Evolutionary conservation across 2,888 invertebrate genomes (phyloP).

Genomic region (Seira musarum): DNA sequence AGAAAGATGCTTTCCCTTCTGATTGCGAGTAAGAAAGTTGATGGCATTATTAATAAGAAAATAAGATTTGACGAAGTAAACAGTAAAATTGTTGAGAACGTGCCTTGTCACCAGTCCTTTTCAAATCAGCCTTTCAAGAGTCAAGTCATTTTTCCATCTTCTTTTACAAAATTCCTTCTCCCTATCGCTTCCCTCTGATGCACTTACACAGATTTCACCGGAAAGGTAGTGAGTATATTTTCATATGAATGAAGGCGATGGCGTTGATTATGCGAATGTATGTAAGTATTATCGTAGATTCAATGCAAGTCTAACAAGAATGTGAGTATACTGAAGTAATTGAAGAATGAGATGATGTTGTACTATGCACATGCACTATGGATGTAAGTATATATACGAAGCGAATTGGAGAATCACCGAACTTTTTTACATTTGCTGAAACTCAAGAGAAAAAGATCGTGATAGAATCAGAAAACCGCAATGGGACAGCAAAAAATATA

Average conservation of each 20-base stretch:
- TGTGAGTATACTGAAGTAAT: constrained; percentile 22
- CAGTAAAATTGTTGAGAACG: background rate
- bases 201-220: background rate
- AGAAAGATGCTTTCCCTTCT: background rate
- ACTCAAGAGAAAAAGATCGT: background rate
- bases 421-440: constrained; percentile 13
- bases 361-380: background rate
- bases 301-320: background rate
- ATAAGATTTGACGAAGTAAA: background rate
- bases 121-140: background rate
- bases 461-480: constrained; percentile 13
- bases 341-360: constrained; percentile 35
- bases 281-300: background rate
- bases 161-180: background rate
- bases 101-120: background rate
- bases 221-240: background rate
- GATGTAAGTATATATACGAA: no score
- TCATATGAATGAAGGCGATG: background rate
- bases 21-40: background rate
- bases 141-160: background rate
- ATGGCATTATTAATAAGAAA: background rate
- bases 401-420: constrained; percentile 40
- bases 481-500: background rate
- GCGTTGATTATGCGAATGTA: no score
- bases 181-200: background rate